These are phyloP conservation scores for Dipodomys ordii DNA, from an alignment of 2,113 vertebrate genomes.

Conservation along the genomic window DNA sequence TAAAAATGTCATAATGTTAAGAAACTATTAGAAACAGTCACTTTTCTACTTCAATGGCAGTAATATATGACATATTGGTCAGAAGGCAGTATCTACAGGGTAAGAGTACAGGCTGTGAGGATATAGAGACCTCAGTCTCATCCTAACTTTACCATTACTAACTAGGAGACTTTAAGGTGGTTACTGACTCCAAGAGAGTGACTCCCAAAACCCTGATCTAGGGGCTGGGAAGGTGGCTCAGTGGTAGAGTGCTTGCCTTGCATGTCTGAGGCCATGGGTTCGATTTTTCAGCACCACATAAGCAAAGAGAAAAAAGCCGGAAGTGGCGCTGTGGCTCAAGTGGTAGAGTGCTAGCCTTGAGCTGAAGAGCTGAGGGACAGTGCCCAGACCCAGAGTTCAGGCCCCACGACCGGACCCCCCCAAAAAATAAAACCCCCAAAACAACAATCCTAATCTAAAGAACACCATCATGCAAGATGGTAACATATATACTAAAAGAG, in stretches of 20 bases:
- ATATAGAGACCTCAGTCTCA: not conserved
- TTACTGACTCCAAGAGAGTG: not conserved
- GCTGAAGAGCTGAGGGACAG: too few relatives aligned
- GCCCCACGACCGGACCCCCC: too few relatives aligned
- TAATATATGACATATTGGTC: too few relatives aligned
- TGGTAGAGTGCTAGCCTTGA: too few relatives aligned
- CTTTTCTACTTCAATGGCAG: not conserved
- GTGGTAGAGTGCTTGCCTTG: too few relatives aligned
- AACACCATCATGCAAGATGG: not conserved
- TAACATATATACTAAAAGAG: not conserved
- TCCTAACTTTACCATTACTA: not conserved
- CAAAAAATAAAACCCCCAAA: too few relatives aligned
- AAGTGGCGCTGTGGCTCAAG: too few relatives aligned
- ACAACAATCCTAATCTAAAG: not conserved
- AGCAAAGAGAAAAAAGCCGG: too few relatives aligned
- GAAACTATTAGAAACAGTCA: not conserved
- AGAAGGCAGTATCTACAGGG: not conserved
- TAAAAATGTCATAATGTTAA: not conserved
- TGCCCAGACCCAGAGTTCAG: too few relatives aligned
- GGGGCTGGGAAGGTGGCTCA: too few relatives aligned
- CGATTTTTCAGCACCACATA: too few relatives aligned
- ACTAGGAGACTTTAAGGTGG: not conserved
- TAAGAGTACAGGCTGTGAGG: not conserved
- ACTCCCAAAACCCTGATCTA: not conserved
- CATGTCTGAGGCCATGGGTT: too few relatives aligned